A percentile compares a stretch with the other conserved stretches of the same genome.
phyloP scores from a whole-genome alignment of 2,113 vertebrate species.

The Setophaga petechia region DNA sequence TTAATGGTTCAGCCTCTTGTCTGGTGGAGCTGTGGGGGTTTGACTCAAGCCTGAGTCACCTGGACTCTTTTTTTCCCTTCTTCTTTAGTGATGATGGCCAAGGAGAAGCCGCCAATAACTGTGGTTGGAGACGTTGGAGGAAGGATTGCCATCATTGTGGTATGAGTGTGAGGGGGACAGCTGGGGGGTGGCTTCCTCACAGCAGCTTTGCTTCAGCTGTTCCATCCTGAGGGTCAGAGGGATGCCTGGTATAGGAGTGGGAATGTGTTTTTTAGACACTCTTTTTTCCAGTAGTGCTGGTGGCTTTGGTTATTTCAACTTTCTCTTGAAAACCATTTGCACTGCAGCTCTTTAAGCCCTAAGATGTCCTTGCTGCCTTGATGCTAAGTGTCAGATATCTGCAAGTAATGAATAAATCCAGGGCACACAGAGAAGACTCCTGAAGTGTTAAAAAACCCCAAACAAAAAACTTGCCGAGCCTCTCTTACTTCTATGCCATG shows the following conservation, averaged over 20 bases:
- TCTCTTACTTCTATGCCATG: neutral
- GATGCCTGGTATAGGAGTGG: neutral
- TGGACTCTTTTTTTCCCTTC: neutral
- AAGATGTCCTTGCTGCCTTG: neutral
- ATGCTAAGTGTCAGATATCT: neutral
- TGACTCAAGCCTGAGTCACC: neutral
- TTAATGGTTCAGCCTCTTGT: neutral
- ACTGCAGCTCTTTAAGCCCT: neutral
- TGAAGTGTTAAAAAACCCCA: neutral
- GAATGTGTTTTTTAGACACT: neutral
- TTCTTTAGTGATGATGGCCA: constrained; percentile 95
- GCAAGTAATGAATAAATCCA: neutral
- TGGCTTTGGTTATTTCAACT: neutral
- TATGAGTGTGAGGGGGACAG: constrained; percentile 65
- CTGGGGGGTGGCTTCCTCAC: neutral
- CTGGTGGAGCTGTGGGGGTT: neutral
- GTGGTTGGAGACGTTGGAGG: constrained; percentile 98
- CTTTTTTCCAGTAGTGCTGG: neutral
- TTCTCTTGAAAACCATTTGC: neutral
- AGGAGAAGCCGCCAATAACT: constrained; percentile 98
- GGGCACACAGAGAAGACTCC: neutral
- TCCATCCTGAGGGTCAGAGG: neutral
- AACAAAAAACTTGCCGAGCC: neutral
- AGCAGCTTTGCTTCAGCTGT: neutral
- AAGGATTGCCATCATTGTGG: constrained; percentile 97